Base-by-base conservation (phyloP, 2,888 invertebrate genomes). In the Beris morrisii region DNA sequence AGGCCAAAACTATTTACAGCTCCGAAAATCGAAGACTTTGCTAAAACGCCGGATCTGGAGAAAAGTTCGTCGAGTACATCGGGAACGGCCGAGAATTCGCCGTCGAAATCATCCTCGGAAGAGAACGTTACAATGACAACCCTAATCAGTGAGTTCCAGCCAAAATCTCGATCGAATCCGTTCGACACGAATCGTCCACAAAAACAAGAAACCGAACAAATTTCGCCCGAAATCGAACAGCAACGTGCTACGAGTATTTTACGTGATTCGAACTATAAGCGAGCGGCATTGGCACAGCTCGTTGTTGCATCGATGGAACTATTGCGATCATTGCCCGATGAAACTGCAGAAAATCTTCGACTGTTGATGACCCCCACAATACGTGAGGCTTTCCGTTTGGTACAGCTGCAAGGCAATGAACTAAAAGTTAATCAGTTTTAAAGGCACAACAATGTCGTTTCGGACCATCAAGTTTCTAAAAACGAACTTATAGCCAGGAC, bases 221-320 rank as follows among this genome's bases (percentile, higher is more conserved):
- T 91, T 5, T 90, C 91, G 4, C 89, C 90, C 0, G 92, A 92
- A 79, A 91, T 94, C 65, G 92, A 92, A 74, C 89, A 90, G 73
- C 93, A 94, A 76, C 85, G 92, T 72, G 86, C 88, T 63, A 83
- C 88, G 56, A 93, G 93, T 74, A 91, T 93, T 69, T 87, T 89
- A 70, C 94, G 92, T 85, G 95, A 96, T 77, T 88, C 90, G 64
- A 95, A 95, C 75, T 92, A 93, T 15, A 92, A 91, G 75, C 85
- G 91, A 69, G 87, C 88, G 65, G 91, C 94, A 22, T 88, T 93
- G 82, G 90, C 92, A 32, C 93, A 95, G 78, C 88, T 93, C 73
- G 84, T 96, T 72, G 89, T 91, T 77, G 91, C 92, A 28, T 89
- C 92, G 70, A 86, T 96, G 76, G 93, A 95, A 76, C 83, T 95